Evolutionary conservation across 2,888 invertebrate species (phyloP).

Genomic region (Protonemura montana): DNA sequence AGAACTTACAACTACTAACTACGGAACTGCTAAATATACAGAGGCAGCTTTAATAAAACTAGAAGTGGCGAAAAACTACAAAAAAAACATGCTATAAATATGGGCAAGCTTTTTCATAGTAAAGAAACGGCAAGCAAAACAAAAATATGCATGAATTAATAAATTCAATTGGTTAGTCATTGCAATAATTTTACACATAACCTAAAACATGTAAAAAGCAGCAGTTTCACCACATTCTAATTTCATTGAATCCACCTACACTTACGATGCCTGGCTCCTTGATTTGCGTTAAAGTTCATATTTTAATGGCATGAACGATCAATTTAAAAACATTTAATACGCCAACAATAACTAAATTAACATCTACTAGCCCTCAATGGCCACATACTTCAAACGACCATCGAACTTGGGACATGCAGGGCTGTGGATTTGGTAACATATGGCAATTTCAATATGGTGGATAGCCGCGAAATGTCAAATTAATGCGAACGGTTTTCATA

Average conservation of each 20-base stretch:
- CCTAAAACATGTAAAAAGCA: conserved; percentile 27
- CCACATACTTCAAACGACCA: not conserved
- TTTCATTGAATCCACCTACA: conserved; percentile 50
- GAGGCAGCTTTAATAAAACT: conserved; percentile 42
- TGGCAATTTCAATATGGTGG: too few species aligned
- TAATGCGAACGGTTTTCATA: too few species aligned
- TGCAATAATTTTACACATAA: conserved; percentile 15
- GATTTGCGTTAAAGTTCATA: conserved; percentile 52
- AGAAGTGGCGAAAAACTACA: conserved; percentile 41
- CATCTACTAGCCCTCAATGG: not conserved
- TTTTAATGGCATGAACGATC: not conserved
- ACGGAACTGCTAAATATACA: not conserved
- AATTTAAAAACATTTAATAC: not conserved
- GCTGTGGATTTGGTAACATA: not conserved
- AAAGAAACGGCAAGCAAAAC: not conserved
- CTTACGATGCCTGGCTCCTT: conserved; percentile 52
- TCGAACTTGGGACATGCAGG: not conserved
- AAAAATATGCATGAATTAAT: not conserved
- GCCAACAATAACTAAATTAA: not conserved
- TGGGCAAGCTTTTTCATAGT: not conserved
- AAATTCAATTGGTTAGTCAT: not conserved
- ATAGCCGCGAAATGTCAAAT: too few species aligned
- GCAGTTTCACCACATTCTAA: conserved; percentile 47
- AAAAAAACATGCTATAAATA: conserved; percentile 17
- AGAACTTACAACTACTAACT: too few species aligned